A percentile compares a stretch with the other conserved stretches of the same genome.
These are phyloP conservation scores for Margaritifera margaritifera DNA, from an alignment of 2,888 invertebrate genomes.

Conservation along the genomic window DNA sequence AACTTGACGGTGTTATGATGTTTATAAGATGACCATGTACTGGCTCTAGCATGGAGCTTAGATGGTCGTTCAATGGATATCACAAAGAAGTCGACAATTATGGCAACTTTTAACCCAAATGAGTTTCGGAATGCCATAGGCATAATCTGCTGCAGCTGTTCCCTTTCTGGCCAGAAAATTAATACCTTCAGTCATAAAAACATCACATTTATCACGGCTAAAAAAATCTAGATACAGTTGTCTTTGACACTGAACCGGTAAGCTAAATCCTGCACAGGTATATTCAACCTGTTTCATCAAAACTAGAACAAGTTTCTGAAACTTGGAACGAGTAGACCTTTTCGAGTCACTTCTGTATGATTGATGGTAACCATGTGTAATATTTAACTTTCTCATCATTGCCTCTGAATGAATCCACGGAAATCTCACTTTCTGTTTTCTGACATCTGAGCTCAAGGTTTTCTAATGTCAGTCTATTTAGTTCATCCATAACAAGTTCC, in stretches of 20 bases:
- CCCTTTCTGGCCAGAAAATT: conserved; percentile 25
- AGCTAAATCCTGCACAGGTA: no score
- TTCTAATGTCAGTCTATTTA: no score
- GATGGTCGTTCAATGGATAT: conserved; percentile 31
- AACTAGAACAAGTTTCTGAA: conserved; percentile 4
- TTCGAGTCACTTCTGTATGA: no score
- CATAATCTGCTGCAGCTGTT: conserved; percentile 26
- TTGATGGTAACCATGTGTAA: no score
- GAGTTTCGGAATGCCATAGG: conserved; percentile 15
- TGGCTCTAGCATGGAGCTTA: conserved; percentile 31
- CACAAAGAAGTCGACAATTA: conserved; percentile 39
- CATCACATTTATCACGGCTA: conserved; percentile 8
- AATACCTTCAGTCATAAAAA: conserved; percentile 20
- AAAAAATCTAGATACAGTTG: conserved; percentile 25
- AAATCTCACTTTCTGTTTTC: no score
- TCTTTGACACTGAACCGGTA: conserved; percentile 18
- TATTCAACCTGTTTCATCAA: conserved; percentile 18
- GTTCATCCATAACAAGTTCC: no score
- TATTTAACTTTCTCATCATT: no score
- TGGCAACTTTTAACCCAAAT: conserved; percentile 25
- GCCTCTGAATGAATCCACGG: no score
- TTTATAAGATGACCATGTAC: conserved; percentile 45
- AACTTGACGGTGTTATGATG: conserved; percentile 46
- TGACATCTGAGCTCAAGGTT: no score
- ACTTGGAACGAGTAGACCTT: neutral